phyloP scores from a whole-genome alignment of 37 sponge, comb jelly and placozoan genomes.

The Tethya wilhelma region DNA sequence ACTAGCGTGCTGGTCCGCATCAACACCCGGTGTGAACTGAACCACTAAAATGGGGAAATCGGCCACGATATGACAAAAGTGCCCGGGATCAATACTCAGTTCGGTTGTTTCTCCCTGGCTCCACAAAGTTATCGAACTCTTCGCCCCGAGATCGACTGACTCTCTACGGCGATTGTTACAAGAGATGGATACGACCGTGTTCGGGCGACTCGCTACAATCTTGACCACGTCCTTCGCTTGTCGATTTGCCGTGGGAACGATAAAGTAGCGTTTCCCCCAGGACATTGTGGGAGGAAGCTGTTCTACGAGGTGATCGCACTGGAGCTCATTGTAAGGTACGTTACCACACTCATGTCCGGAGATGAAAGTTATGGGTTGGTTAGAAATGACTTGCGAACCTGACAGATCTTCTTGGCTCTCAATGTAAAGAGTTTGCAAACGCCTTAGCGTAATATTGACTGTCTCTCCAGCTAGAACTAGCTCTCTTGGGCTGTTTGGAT shows the following conservation, averaged over 20 bases:
- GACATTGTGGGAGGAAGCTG: constrained; percentile 54
- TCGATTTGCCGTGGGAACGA: not conserved
- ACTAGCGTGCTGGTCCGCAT: constrained; percentile 39
- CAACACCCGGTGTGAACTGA: constrained; percentile 25
- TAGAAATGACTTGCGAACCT: constrained; percentile 41
- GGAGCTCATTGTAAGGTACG: constrained; percentile 6
- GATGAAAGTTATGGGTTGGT: constrained; percentile 48
- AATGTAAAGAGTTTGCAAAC: constrained; percentile 50
- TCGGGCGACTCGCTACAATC: constrained; percentile 23
- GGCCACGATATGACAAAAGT: constrained; percentile 26
- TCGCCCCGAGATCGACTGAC: too few species aligned
- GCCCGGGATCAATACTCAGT: not conserved
- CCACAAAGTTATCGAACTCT: too few species aligned
- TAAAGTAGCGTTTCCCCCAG: constrained; percentile 51
- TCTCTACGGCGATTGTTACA: too few species aligned
- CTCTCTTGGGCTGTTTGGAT: not conserved
- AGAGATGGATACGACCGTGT: constrained; percentile 14
- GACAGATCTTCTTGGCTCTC: constrained; percentile 34
- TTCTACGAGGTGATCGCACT: constrained; percentile 47
- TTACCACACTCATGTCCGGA: constrained; percentile 60
- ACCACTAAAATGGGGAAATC: constrained; percentile 46
- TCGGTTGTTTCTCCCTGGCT: constrained; percentile 1
- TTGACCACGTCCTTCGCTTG: constrained; percentile 24
- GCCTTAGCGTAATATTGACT: not conserved
- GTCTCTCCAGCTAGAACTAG: not conserved